These are phyloP conservation scores for Drosophila hydei DNA, from an alignment of 1,140 invertebrate species.

Conservation along the genomic window DNA sequence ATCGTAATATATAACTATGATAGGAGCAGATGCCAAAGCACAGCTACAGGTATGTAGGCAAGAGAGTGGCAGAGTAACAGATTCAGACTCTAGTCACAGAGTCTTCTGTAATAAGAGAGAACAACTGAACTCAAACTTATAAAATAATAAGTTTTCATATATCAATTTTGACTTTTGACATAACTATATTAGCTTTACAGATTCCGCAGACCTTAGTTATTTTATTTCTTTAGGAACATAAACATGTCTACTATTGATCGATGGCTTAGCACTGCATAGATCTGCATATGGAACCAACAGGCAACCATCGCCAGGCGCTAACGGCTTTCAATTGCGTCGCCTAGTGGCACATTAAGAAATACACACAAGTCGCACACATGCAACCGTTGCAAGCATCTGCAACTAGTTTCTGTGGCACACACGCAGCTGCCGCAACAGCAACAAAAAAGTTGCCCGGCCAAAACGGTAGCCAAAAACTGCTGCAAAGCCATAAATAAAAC, in stretches of 20 bases:
- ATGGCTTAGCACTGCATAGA: background rate
- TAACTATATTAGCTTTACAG: too few species aligned
- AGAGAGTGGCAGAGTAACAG: too few species aligned
- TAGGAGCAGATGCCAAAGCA: background rate
- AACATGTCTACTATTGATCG: too few species aligned
- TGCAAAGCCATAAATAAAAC: slow-evolving; percentile 54
- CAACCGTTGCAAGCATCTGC: slow-evolving; percentile 24
- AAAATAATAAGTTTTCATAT: too few species aligned
- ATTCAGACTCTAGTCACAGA: too few species aligned
- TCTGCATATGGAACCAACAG: background rate
- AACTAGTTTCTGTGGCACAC: slow-evolving; percentile 37
- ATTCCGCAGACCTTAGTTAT: background rate
- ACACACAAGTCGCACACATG: slow-evolving; percentile 34
- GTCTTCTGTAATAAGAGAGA: too few species aligned
- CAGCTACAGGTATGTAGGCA: too few species aligned
- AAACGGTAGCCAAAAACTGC: slow-evolving; percentile 51
- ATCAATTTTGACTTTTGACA: too few species aligned
- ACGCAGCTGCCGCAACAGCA: slow-evolving; percentile 44
- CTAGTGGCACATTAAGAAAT: slow-evolving; percentile 41
- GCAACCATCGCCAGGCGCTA: slow-evolving; percentile 9
- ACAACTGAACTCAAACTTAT: too few species aligned
- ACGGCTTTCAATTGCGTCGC: slow-evolving; percentile 26
- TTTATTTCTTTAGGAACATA: too few species aligned
- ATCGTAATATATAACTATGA: slow-evolving; percentile 12
- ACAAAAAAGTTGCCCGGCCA: slow-evolving; percentile 44